Conservation (phyloP, 2,797 vertebrate species). For the Tamandua tetradactyla region DNA sequence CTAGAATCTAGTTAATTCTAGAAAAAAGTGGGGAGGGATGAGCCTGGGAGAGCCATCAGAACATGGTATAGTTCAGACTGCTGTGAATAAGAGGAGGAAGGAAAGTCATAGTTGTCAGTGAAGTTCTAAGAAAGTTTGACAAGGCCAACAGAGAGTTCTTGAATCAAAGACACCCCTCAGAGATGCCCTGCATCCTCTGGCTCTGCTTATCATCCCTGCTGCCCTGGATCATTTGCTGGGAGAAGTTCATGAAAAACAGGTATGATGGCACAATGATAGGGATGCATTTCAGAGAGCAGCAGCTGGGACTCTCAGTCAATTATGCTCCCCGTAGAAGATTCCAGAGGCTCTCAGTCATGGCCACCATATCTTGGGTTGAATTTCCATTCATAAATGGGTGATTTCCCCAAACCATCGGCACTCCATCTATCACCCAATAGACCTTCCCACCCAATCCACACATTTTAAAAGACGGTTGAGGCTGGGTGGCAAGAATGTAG, state of each 20-base stretch:
- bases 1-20: neutral
- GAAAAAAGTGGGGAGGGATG: neutral
- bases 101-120: neutral
- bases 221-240: neutral
- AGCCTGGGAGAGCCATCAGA: neutral
- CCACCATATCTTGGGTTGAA: neutral
- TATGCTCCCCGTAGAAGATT: neutral
- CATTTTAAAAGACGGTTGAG: neutral
- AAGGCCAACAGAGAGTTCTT: neutral
- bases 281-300: neutral
- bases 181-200: neutral
- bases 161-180: neutral
- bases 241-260: neutral
- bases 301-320: neutral
- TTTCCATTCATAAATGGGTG: neutral
- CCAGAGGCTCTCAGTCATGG: neutral
- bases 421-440: neutral
- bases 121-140: neutral
- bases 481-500: neutral
- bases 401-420: neutral
- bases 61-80: neutral
- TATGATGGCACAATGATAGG: neutral
- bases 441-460: neutral
- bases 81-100: neutral
- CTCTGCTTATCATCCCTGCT: neutral